Evolutionary conservation across 2,113 vertebrate genomes (phyloP).

Genomic region (Myrmophylax atrothorax): DNA sequence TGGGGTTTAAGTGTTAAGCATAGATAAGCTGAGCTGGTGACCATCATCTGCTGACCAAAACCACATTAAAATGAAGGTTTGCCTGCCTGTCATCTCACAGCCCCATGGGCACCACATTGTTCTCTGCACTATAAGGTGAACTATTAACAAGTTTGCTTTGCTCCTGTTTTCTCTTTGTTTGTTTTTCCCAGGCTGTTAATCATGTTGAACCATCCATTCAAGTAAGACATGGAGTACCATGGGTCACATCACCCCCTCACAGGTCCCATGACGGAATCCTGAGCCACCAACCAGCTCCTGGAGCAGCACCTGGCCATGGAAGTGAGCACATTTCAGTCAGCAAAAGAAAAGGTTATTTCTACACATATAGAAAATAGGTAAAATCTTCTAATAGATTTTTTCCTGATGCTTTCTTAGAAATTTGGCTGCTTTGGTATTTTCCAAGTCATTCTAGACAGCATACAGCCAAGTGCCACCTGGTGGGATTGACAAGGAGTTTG

Average conservation of each 20-base stretch:
- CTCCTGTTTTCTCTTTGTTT: neutral
- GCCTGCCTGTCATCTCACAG: neutral
- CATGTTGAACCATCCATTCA: accelerated
- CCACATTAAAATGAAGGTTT: neutral
- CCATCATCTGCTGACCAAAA: neutral
- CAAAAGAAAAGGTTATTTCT: neutral
- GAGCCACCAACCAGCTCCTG: neutral
- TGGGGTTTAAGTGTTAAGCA: accelerated
- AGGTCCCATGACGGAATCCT: accelerated
- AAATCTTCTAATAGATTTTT: neutral
- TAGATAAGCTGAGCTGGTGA: neutral
- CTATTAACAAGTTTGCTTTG: neutral
- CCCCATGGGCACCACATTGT: neutral
- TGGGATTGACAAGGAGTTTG: neutral
- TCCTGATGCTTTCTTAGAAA: neutral
- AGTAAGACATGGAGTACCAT: accelerated
- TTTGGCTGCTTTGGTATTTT: neutral
- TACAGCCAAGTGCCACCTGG: slow-evolving; percentile 38
- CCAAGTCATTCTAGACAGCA: slow-evolving; percentile 12
- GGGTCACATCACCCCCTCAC: accelerated
- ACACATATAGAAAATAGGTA: accelerated
- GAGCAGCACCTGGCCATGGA: accelerated
- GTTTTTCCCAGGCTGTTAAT: neutral
- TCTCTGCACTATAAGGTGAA: neutral
- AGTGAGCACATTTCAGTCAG: neutral